Percentiles rank a stretch among this genome's conserved stretches.
Conservation (phyloP, 2,113 vertebrate genomes). For the Dolichotis patagonum region DNA sequence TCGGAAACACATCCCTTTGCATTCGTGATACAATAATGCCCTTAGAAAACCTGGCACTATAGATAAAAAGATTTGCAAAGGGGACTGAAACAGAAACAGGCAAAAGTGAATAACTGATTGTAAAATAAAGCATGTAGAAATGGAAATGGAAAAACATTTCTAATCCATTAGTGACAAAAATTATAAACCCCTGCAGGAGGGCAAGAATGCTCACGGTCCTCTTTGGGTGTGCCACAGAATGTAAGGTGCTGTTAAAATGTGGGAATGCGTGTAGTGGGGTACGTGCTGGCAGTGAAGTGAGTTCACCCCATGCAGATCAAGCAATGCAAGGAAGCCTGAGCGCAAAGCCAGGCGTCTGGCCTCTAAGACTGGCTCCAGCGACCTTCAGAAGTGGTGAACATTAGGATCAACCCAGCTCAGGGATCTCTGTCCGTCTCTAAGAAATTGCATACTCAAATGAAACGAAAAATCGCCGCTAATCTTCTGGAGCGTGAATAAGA, state of each 20-base stretch:
- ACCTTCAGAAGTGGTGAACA: too few species aligned
- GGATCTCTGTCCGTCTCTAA: background rate
- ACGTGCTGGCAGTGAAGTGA: background rate
- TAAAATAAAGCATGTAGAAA: background rate
- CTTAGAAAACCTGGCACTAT: background rate
- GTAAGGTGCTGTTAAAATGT: background rate
- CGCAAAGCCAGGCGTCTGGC: background rate
- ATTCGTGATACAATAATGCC: background rate
- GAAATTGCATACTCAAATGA: background rate
- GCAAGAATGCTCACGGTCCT: background rate
- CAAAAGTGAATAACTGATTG: background rate
- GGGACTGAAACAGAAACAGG: background rate
- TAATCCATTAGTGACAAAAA: background rate
- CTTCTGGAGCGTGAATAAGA: background rate
- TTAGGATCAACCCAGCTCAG: background rate
- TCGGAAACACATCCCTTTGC: background rate
- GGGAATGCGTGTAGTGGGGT: rapidly evolving
- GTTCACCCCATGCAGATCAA: background rate
- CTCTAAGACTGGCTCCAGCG: background rate
- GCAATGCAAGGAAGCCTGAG: too few species aligned
- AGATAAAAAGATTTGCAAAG: background rate
- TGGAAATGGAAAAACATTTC: background rate
- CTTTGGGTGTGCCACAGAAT: too few species aligned
- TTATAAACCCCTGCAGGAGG: background rate
- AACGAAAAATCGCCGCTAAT: background rate